phyloP scores from a whole-genome alignment of 2,113 vertebrate genomes.

The Athene noctua region DNA sequence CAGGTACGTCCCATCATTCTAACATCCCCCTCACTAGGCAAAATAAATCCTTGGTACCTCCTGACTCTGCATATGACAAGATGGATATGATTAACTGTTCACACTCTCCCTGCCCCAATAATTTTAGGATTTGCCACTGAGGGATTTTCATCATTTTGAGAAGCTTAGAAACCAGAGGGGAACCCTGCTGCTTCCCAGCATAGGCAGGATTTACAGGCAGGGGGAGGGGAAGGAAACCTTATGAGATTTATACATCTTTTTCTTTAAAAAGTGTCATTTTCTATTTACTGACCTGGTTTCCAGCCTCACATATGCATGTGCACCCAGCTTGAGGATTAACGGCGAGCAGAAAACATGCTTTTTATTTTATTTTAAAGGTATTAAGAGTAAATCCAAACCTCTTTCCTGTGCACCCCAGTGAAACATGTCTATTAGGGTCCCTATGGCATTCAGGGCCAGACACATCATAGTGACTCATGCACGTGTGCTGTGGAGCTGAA shows the following conservation, averaged over 20 bases:
- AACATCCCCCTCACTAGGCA: neutral
- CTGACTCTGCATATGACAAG: neutral
- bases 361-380: neutral
- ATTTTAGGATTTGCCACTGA: conserved; percentile 41
- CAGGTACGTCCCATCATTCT: neutral
- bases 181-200: neutral
- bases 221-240: neutral
- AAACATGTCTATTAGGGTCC: neutral
- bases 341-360: neutral
- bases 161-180: neutral
- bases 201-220: neutral
- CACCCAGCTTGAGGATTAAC: neutral
- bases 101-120: neutral
- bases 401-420: neutral
- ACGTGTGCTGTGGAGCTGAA: accelerated
- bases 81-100: neutral
- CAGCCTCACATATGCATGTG: neutral
- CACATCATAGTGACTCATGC: neutral
- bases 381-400: neutral
- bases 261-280: neutral
- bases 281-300: conserved; percentile 27
- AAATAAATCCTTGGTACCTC: neutral
- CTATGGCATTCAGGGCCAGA: accelerated
- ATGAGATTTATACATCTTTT: neutral
- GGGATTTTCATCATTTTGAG: conserved; percentile 18